Percentiles rank a stretch among this genome's conserved stretches.
Evolutionary conservation across 1,140 invertebrate species (phyloP).

Genomic region (Pogonomyrmex barbatus): DNA sequence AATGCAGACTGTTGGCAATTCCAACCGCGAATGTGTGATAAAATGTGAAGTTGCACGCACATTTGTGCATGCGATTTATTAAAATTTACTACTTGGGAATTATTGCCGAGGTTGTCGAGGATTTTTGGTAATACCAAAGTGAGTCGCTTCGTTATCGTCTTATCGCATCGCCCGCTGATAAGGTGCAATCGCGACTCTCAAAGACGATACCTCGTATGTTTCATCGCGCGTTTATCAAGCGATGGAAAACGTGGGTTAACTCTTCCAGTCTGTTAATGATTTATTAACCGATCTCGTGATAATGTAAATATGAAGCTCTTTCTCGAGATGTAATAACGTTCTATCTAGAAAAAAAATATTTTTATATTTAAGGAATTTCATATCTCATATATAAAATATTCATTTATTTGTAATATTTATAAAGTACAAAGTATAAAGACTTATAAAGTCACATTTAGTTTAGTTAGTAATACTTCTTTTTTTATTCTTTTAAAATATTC

Average conservation of each 20-base stretch:
- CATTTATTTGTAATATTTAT: not conserved
- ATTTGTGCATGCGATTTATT: constrained; percentile 35
- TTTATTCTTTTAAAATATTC: not conserved
- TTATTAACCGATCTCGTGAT: not conserved
- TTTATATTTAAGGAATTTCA: not conserved
- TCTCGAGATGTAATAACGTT: not conserved
- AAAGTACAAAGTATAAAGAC: not conserved
- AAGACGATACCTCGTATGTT: constrained; percentile 70
- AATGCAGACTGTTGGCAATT: constrained; percentile 20
- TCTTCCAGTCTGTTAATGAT: not conserved
- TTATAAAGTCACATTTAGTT: too few relatives aligned
- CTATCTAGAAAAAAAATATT: not conserved
- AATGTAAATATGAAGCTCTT: not conserved
- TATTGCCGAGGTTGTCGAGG: constrained; percentile 53
- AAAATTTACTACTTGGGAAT: constrained; percentile 60
- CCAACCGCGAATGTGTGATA: not conserved
- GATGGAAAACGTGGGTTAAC: constrained; percentile 20
- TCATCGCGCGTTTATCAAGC: constrained; percentile 64
- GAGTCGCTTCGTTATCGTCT: constrained; percentile 70
- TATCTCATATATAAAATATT: not conserved
- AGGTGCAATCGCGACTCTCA: constrained; percentile 72
- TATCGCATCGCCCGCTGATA: constrained; percentile 74
- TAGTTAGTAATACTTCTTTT: not conserved
- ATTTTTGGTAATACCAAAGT: constrained; percentile 71
- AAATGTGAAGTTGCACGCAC: not conserved